Conservation (phyloP, 2,113 vertebrate genomes). For the Oryzias woworae region DNA sequence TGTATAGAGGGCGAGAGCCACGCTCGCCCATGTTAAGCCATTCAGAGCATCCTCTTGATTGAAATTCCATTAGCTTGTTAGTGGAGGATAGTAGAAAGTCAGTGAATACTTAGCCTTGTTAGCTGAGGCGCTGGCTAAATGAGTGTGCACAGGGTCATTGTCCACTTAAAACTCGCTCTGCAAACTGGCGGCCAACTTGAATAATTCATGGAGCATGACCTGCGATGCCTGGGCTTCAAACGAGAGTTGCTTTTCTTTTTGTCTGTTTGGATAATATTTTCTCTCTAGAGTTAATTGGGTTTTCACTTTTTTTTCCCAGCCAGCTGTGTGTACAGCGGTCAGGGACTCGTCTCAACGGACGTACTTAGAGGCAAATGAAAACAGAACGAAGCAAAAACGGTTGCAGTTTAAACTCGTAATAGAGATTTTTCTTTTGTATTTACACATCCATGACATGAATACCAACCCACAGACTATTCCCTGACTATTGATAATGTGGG, state of each 20-base stretch:
- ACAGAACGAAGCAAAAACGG: constrained; percentile 44
- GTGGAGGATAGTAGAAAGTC: constrained; percentile 70
- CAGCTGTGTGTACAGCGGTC: constrained; percentile 58
- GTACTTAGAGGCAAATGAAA: constrained; percentile 46
- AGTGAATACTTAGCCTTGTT: constrained; percentile 75
- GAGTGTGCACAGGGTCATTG: constrained; percentile 77
- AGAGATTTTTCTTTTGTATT: constrained; percentile 7
- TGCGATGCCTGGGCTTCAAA: constrained; percentile 63
- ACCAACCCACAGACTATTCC: background rate
- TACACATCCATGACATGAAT: constrained; percentile 5
- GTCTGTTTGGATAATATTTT: constrained; percentile 74
- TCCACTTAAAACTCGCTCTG: constrained; percentile 76
- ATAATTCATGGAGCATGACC: constrained; percentile 76
- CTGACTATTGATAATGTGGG: background rate
- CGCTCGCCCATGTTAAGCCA: constrained; percentile 63
- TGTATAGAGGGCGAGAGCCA: constrained; percentile 54
- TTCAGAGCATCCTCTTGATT: constrained; percentile 76
- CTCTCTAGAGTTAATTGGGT: constrained; percentile 69
- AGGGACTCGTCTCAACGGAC: constrained; percentile 56
- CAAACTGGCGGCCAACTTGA: constrained; percentile 64
- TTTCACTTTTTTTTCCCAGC: constrained; percentile 50
- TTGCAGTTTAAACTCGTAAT: constrained; percentile 43
- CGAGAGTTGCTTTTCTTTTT: constrained; percentile 62
- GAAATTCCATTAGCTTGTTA: constrained; percentile 82
- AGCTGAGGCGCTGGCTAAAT: constrained; percentile 73